Percentiles rank a stretch among this genome's conserved stretches.
phyloP scores from a whole-genome alignment of 1,140 invertebrate genomes.

The Pteromalus puparum region DNA sequence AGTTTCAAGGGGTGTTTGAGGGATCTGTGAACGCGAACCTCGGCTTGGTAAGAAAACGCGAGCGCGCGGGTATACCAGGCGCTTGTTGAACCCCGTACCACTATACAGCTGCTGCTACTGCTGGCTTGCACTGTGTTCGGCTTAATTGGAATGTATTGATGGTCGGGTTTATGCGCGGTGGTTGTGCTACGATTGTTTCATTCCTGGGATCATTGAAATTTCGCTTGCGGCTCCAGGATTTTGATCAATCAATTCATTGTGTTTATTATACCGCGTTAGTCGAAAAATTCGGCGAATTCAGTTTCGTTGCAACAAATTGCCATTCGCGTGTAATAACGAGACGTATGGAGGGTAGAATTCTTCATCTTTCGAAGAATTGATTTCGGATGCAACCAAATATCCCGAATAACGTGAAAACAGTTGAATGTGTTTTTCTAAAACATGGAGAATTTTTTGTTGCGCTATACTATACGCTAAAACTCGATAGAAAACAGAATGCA shows the following conservation, averaged over 20 bases:
- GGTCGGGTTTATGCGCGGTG: background rate
- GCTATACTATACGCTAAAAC: too few species aligned
- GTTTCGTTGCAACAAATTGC: too few species aligned
- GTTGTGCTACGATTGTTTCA: background rate
- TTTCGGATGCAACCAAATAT: too few species aligned
- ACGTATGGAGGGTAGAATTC: too few species aligned
- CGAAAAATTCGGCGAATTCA: too few species aligned
- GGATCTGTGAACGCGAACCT: background rate
- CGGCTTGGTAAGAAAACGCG: background rate
- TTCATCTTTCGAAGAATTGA: too few species aligned
- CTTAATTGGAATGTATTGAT: slow-evolving; percentile 41
- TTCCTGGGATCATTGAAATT: background rate
- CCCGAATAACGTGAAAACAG: too few species aligned
- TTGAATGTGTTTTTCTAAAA: too few species aligned
- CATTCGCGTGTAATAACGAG: too few species aligned
- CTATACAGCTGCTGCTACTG: background rate
- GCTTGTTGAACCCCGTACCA: background rate
- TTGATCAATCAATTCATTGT: background rate
- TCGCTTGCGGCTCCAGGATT: background rate
- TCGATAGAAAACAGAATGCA: too few species aligned
- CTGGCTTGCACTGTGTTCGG: background rate
- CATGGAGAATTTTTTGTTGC: too few species aligned
- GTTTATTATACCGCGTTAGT: too few species aligned
- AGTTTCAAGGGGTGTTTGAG: slow-evolving; percentile 10
- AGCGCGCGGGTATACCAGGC: background rate